A percentile compares a stretch with the other conserved stretches of the same genome.
Evolutionary conservation across 1,140 invertebrate genomes (phyloP).

Genomic region (Drosophila bifasciata): DNA sequence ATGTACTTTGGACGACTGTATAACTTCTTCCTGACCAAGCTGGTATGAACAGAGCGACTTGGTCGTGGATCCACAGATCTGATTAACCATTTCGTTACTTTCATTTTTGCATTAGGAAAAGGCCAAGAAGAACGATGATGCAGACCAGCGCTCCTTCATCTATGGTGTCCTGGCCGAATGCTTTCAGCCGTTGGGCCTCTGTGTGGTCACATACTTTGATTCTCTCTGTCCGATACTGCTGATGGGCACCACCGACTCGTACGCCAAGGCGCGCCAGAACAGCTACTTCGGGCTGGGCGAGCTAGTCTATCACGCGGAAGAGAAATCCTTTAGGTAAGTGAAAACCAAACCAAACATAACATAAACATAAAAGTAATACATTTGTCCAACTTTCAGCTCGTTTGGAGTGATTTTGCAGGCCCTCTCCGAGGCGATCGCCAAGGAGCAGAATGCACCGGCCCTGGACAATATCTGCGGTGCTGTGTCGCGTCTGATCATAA

Average conservation of each 20-base stretch:
- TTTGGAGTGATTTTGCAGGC: slow-evolving; percentile 87
- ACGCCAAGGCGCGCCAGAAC: slow-evolving; percentile 90
- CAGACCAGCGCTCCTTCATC: slow-evolving; percentile 88
- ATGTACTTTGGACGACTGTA: slow-evolving; percentile 88
- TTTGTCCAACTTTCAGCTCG: slow-evolving; percentile 37
- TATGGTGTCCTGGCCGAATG: slow-evolving; percentile 91
- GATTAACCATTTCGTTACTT: not conserved
- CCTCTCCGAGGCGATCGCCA: slow-evolving; percentile 87
- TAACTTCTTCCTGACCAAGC: slow-evolving; percentile 86
- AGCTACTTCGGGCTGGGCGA: slow-evolving; percentile 91
- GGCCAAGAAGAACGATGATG: slow-evolving; percentile 59
- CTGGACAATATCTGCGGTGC: slow-evolving; percentile 92
- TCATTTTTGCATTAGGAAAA: slow-evolving; percentile 56
- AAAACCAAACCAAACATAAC: too few species aligned
- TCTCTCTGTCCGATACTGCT: slow-evolving; percentile 88
- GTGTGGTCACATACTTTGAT: slow-evolving; percentile 86
- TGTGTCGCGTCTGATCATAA: slow-evolving; percentile 89
- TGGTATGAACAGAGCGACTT: slow-evolving; percentile 85
- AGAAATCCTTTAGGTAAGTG: slow-evolving; percentile 77
- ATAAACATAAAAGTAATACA: too few species aligned
- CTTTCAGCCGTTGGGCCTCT: slow-evolving; percentile 86
- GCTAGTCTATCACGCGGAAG: slow-evolving; percentile 86
- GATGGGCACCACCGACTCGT: slow-evolving; percentile 86
- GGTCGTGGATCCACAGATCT: not conserved
- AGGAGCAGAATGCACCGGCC: slow-evolving; percentile 87